Conservation (phyloP, 2,888 invertebrate genomes). For the Panzeria rudis region DNA sequence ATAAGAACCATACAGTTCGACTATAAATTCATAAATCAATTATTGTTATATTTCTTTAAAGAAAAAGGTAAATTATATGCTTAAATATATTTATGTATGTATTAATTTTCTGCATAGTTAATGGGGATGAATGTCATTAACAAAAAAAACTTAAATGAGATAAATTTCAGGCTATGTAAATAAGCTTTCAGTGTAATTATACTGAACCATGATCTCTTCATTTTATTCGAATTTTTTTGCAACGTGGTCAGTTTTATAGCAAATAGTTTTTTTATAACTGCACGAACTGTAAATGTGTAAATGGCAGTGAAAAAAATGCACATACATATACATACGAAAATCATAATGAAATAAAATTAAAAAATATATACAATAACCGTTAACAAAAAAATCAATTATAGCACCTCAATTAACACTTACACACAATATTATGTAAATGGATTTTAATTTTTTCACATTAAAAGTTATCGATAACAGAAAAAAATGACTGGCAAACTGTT, state of each 20-base stretch:
- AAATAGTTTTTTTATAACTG: conserved; percentile 19
- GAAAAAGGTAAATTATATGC: no score
- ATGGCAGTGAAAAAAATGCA: not conserved
- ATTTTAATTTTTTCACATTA: not conserved
- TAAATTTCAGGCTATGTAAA: conserved; percentile 21
- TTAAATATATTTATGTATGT: no score
- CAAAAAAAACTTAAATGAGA: not conserved
- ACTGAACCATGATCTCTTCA: conserved; percentile 2
- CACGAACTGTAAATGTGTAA: conserved; percentile 46
- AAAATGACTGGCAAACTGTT: conserved; percentile 3
- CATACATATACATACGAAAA: not conserved
- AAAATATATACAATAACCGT: conserved; percentile 27
- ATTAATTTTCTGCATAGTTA: not conserved
- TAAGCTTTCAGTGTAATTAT: conserved; percentile 17
- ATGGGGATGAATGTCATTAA: not conserved
- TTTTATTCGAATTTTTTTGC: conserved; percentile 5
- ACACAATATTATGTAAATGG: conserved; percentile 20
- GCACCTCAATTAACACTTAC: conserved; percentile 43
- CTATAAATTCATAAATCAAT: no score
- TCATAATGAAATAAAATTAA: conserved; percentile 38
- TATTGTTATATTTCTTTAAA: no score
- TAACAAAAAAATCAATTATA: conserved; percentile 47
- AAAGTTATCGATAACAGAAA: conserved; percentile 25
- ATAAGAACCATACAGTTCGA: no score
- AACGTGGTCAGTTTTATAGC: conserved; percentile 25